A percentile compares a stretch with the other conserved stretches of the same genome.
Evolutionary conservation across 2,113 vertebrate species (phyloP).

Genomic region (Pteropus alecto): DNA sequence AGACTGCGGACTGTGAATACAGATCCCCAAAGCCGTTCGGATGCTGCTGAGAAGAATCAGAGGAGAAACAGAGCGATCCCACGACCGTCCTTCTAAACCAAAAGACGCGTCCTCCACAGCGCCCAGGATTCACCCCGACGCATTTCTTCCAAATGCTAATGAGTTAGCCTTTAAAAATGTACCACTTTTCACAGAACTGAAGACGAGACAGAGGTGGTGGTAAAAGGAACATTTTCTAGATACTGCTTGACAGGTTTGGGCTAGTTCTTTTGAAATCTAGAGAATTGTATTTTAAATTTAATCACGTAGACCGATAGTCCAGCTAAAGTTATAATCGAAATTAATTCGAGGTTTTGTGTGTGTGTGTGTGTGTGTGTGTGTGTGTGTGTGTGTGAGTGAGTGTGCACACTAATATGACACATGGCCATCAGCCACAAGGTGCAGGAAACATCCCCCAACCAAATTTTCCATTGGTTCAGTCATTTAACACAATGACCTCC

Average conservation of each 20-base stretch:
- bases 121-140: too few relatives aligned
- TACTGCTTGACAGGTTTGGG: background rate
- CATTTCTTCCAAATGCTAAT: background rate
- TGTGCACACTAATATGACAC: background rate
- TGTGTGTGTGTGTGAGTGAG: background rate
- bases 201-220: too few relatives aligned
- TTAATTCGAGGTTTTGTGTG: background rate
- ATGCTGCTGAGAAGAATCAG: background rate
- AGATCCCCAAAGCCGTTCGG: background rate
- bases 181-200: background rate
- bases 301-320: background rate
- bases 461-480: rapidly evolving
- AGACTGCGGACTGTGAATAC: slow-evolving; percentile 63
- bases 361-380: background rate
- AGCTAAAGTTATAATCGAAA: background rate
- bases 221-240: background rate
- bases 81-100: rapidly evolving
- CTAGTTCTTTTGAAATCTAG: background rate
- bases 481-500: background rate
- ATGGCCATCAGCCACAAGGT: background rate
- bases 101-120: background rate
- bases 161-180: background rate
- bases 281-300: background rate
- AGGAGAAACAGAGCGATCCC: rapidly evolving
- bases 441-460: background rate